Conservation (phyloP, 2,888 invertebrate species). For the Eupsilia transversa region DNA sequence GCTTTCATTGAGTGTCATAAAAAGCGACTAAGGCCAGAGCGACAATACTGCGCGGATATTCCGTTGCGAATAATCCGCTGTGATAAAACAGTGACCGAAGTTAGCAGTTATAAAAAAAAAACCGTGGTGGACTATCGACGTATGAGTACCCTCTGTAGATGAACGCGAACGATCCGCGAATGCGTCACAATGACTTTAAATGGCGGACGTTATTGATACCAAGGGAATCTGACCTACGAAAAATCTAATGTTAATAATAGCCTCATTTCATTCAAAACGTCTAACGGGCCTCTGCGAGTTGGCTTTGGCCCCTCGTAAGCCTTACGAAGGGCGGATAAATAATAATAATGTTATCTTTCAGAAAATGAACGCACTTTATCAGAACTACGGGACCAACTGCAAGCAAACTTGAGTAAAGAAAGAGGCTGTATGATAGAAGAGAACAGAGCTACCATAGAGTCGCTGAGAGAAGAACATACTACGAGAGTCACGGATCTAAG, state of each 20-base stretch:
- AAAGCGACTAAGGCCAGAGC: background rate
- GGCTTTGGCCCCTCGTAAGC: too few species aligned
- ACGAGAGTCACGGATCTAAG: slow-evolving; percentile 91
- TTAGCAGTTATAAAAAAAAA: background rate
- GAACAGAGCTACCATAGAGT: slow-evolving; percentile 89
- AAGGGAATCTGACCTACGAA: background rate
- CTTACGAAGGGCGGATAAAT: too few species aligned
- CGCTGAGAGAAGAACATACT: slow-evolving; percentile 90
- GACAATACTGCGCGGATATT: background rate
- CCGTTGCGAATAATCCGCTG: background rate
- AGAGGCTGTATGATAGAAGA: slow-evolving; percentile 88
- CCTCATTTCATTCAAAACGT: too few species aligned
- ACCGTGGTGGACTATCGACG: background rate
- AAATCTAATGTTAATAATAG: background rate
- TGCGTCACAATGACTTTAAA: background rate
- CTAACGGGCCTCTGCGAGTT: too few species aligned
- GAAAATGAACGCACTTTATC: slow-evolving; percentile 85
- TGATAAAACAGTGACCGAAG: background rate
- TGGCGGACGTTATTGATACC: background rate
- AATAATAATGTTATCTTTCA: slow-evolving; percentile 57
- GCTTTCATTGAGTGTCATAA: too few species aligned
- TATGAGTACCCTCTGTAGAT: background rate
- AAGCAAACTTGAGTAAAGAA: slow-evolving; percentile 84
- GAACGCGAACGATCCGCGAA: background rate
- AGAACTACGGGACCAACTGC: slow-evolving; percentile 84